A percentile compares a stretch with the other conserved stretches of the same genome.
These are phyloP conservation scores for Coreius guichenoti DNA, from an alignment of 2,797 vertebrate species.

Conservation along the genomic window DNA sequence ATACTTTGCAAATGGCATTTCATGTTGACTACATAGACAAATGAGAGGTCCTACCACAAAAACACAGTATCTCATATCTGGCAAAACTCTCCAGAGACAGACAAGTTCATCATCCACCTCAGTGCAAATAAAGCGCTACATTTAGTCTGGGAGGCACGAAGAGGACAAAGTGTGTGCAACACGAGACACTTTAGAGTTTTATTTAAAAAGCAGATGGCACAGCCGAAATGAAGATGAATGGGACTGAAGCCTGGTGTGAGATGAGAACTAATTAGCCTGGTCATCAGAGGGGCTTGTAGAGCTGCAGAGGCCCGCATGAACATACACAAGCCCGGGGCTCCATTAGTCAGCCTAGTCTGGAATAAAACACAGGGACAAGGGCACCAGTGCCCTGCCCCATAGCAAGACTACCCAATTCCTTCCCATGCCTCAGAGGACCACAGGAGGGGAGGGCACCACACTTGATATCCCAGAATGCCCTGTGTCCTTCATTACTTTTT, in stretches of 20 bases:
- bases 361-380: conserved; percentile 74
- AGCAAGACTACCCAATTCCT: conserved; percentile 16
- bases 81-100: conserved; percentile 43
- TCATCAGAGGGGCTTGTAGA: conserved; percentile 80
- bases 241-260: conserved; percentile 70
- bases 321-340: conserved; percentile 76
- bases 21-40: background rate
- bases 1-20: background rate
- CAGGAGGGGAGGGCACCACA: conserved; percentile 58
- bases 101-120: conserved; percentile 47
- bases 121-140: conserved; percentile 80
- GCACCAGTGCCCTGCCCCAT: conserved; percentile 45
- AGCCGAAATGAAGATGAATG: conserved; percentile 82
- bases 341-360: conserved; percentile 77
- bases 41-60: background rate
- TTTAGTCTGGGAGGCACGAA: conserved; percentile 70
- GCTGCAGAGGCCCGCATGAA: conserved; percentile 77
- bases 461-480: conserved; percentile 73
- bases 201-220: conserved; percentile 83
- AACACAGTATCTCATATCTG: conserved; percentile 12
- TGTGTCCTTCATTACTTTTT: conserved; percentile 78
- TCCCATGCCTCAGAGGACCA: conserved; percentile 52
- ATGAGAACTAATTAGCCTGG: conserved; percentile 82
- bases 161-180: conserved; percentile 71
- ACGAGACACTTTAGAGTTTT: conserved; percentile 76